Evolutionary conservation across 2,113 vertebrate species (phyloP), one percentile per base, ranked within the genome.

Genomic region (Hippocampus zosterae): DNA sequence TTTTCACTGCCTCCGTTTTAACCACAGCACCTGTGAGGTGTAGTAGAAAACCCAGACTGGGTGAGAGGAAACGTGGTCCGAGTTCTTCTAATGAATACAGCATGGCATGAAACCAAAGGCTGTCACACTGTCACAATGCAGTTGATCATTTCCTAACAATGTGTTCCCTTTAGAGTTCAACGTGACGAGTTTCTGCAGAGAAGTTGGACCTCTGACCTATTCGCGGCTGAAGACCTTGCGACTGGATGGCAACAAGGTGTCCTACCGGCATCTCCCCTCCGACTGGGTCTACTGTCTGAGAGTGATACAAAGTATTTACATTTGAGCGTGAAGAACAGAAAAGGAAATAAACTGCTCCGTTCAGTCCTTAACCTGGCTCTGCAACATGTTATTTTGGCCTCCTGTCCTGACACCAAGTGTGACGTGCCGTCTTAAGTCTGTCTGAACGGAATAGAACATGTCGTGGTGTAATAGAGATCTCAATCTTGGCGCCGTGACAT

Each of bases 241-340:
- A 53, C 70, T 93, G 76, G 92, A 94, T 11, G 92, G 91, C 40
- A 94, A 93, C 83, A 82, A 81, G 65, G 50, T 92, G 50, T 72
- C 80, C 48, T 72, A 87, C 74, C 82, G 90, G 8, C 88, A 92
- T 67, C 84, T 93, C 37, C 91, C 91, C 4, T 71, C 82, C 1
- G 88, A 92, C 71, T 93, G 91, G 91, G 81, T 86, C n/a, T 88
- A 76, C 79, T 93, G 93, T 60, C 87, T 93, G 42, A 62, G 91
- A 72, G 88, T 89, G 33, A 77, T 93, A 16, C 82, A 88, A 41
- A 74, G 72, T 10, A 88, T 92, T 73, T 89, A 87, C 61, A 69
- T 92, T n/a, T 92, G 85, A 91, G 41, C 69, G 53, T 11, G 29
- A 41, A 12, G 15, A 59, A 23, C 5, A 37, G 33, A 37, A 67